phyloP scores from a whole-genome alignment of 2,888 invertebrate species.

The Biston betularia region DNA sequence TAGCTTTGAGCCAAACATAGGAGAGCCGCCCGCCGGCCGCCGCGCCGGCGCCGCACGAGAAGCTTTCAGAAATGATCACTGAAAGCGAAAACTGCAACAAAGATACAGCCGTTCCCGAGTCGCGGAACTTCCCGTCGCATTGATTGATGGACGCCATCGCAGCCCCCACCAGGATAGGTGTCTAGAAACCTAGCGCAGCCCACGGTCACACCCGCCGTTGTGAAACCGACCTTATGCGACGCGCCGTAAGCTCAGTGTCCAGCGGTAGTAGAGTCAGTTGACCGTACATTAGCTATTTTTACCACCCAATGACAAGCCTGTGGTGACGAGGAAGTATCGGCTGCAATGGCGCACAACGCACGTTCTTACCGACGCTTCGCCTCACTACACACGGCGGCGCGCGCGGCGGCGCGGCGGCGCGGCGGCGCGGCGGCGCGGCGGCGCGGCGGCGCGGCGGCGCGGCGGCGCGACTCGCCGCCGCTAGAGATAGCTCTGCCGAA shows the following conservation, averaged over 20 bases:
- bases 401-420: neutral
- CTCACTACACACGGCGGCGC: constrained; percentile 9
- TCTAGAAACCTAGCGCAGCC: constrained; percentile 48
- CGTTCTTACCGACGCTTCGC: constrained; percentile 30
- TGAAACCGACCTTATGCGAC: constrained; percentile 8
- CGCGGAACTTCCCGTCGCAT: constrained; percentile 31
- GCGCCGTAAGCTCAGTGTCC: constrained; percentile 1
- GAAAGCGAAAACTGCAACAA: constrained; percentile 9
- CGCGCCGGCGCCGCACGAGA: too few species aligned
- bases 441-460: too few species aligned
- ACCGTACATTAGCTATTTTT: constrained; percentile 49
- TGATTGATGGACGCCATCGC: constrained; percentile 41
- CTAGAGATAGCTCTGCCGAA: too few species aligned
- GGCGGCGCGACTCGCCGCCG: too few species aligned
- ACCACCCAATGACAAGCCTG: constrained; percentile 53
- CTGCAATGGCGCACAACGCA: constrained; percentile 42
- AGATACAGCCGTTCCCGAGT: constrained; percentile 16
- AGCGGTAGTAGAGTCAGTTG: neutral
- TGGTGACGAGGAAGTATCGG: constrained; percentile 41
- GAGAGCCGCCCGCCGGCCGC: neutral
- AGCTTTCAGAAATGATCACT: neutral
- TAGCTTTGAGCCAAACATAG: too few species aligned
- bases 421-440: too few species aligned
- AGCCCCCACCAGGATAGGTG: constrained; percentile 38
- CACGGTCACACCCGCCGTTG: constrained; percentile 28